phyloP scores from a whole-genome alignment of 2,797 vertebrate genomes.

The Trachurus trachurus region DNA sequence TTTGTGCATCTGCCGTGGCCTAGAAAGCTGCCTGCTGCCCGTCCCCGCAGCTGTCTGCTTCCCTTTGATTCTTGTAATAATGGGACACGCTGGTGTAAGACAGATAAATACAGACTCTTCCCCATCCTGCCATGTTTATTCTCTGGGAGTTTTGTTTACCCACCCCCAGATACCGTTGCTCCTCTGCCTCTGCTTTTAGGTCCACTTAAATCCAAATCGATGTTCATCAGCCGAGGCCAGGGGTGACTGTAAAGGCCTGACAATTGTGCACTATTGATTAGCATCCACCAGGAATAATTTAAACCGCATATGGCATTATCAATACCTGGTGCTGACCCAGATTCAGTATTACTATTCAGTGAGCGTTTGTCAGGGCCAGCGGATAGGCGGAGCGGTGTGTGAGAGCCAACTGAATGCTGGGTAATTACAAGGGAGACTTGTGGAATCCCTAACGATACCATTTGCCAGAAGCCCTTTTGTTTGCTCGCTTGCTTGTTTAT shows the following conservation, averaged over 20 bases:
- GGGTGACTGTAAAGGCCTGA: conserved; percentile 75
- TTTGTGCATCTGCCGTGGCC: conserved; percentile 36
- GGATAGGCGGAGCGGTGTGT: conserved; percentile 35
- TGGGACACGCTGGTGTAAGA: conserved; percentile 41
- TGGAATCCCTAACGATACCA: conserved; percentile 57
- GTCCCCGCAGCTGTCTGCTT: conserved; percentile 22
- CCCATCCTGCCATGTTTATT: conserved; percentile 57
- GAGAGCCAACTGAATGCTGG: conserved; percentile 62
- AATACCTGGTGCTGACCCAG: conserved; percentile 64
- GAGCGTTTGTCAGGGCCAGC: conserved; percentile 33
- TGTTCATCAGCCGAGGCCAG: conserved; percentile 74
- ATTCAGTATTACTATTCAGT: conserved; percentile 60
- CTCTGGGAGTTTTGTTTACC: conserved; percentile 58
- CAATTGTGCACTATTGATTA: conserved; percentile 78
- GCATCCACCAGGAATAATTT: conserved; percentile 71
- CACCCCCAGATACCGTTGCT: conserved; percentile 43
- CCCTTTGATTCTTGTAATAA: conserved; percentile 51
- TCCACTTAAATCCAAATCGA: conserved; percentile 75
- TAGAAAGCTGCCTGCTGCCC: conserved; percentile 30
- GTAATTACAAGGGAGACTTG: conserved; percentile 77
- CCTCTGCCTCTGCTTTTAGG: conserved; percentile 55
- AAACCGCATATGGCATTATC: conserved; percentile 76
- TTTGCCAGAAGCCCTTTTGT: conserved; percentile 65
- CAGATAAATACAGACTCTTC: conserved; percentile 56
- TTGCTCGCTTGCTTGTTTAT: conserved; percentile 62